These are phyloP conservation scores for Eriosoma lanigerum DNA, from an alignment of 1,140 invertebrate species.

Conservation along the genomic window DNA sequence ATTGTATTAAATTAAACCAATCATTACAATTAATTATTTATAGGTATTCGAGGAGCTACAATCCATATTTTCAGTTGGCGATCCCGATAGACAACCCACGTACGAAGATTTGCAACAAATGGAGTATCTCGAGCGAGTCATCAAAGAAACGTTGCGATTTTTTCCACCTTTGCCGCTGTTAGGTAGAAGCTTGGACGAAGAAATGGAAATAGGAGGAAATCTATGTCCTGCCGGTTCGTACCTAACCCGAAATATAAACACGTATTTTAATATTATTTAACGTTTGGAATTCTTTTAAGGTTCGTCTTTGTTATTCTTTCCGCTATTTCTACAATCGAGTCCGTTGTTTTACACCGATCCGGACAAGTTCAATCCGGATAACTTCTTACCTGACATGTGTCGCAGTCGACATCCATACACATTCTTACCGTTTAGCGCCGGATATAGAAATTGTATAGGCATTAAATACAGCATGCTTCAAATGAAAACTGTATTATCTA, in stretches of 20 bases:
- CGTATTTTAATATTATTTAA: not conserved
- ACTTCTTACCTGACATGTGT: conserved; percentile 64
- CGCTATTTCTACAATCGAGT: conserved; percentile 61
- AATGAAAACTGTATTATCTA: conserved; percentile 61
- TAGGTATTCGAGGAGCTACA: conserved; percentile 62
- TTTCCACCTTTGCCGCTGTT: conserved; percentile 66
- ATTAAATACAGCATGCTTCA: conserved; percentile 60
- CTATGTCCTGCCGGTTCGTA: conserved; percentile 11
- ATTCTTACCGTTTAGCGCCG: conserved; percentile 66
- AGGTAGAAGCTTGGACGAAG: conserved; percentile 59
- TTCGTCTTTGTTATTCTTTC: not conserved
- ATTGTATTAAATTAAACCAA: no score
- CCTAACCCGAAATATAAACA: no score
- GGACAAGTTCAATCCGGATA: conserved; percentile 57
- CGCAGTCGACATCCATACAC: conserved; percentile 59
- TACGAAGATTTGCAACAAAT: conserved; percentile 62
- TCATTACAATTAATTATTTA: not conserved
- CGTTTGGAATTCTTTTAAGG: not conserved
- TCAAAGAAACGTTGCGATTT: conserved; percentile 66
- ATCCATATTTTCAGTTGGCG: conserved; percentile 59
- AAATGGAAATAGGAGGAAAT: conserved; percentile 56
- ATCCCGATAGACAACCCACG: conserved; percentile 56
- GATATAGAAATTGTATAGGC: conserved; percentile 65
- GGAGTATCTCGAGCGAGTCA: conserved; percentile 66
- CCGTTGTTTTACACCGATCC: conserved; percentile 61